Evolutionary conservation across 1,140 invertebrate genomes (phyloP).

Genomic region (Cryptotermes secundus): DNA sequence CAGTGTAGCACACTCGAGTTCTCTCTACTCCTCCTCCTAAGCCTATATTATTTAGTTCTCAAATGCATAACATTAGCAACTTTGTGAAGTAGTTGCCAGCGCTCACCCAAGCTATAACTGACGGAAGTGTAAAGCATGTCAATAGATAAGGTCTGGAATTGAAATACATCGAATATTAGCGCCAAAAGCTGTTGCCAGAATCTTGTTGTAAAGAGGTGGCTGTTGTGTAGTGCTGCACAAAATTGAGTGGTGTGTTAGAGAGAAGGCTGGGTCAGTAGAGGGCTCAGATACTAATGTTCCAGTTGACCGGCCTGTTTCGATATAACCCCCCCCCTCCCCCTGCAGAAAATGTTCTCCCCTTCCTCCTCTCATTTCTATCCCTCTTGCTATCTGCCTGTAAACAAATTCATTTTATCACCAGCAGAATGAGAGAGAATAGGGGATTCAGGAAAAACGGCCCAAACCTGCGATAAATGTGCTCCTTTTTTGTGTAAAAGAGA

Average conservation of each 20-base stretch:
- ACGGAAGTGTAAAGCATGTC: background rate
- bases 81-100: no score
- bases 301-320: background rate
- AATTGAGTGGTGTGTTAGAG: background rate
- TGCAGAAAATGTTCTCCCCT: background rate
- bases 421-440: constrained; percentile 7
- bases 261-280: background rate
- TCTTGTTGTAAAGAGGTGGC: background rate
- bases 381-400: constrained; percentile 24
- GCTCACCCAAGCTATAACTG: no score
- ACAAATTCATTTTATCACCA: constrained; percentile 30
- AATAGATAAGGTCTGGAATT: background rate
- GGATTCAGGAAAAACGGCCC: background rate
- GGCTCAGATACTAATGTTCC: background rate
- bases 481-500: background rate
- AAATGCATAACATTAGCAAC: no score
- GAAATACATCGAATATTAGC: background rate
- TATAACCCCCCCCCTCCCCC: background rate
- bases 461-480: constrained; percentile 17
- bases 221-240: background rate
- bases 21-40: no score
- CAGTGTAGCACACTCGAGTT: no score
- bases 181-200: background rate
- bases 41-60: no score
- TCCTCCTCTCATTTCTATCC: background rate